phyloP scores from a whole-genome alignment of 1,140 invertebrate species.

The Conus betulinus region DNA sequence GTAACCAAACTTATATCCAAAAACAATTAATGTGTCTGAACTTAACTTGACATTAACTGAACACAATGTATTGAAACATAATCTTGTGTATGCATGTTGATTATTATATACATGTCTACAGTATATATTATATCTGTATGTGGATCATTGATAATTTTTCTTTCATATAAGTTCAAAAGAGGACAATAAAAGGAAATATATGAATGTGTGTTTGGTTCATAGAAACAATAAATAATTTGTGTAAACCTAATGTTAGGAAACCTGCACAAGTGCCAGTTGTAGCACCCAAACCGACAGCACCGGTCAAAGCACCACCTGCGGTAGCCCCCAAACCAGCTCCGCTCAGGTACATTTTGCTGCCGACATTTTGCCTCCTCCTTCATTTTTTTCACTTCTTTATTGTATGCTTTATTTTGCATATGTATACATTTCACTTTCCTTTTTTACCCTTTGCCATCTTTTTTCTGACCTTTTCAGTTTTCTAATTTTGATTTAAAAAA shows the following conservation, averaged over 20 bases:
- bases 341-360: conserved; percentile 21
- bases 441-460: no score
- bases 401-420: no score
- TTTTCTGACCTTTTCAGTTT: no score
- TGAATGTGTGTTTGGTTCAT: not conserved
- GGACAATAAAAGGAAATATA: not conserved
- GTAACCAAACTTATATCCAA: not conserved
- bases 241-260: conserved; percentile 3
- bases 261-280: conserved; percentile 44
- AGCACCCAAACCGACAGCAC: conserved; percentile 42
- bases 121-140: not conserved
- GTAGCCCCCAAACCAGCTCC: conserved; percentile 44
- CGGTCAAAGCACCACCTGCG: conserved; percentile 42
- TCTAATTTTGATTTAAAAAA: no score
- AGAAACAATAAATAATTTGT: not conserved
- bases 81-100: not conserved
- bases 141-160: not conserved
- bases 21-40: not conserved
- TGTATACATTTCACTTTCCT: no score
- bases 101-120: not conserved
- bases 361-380: not conserved
- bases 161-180: not conserved
- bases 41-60: not conserved
- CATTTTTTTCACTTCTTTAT: no score
- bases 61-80: not conserved